Conservation (phyloP, 2,113 vertebrate genomes). For the Notarius lentiginosus region DNA sequence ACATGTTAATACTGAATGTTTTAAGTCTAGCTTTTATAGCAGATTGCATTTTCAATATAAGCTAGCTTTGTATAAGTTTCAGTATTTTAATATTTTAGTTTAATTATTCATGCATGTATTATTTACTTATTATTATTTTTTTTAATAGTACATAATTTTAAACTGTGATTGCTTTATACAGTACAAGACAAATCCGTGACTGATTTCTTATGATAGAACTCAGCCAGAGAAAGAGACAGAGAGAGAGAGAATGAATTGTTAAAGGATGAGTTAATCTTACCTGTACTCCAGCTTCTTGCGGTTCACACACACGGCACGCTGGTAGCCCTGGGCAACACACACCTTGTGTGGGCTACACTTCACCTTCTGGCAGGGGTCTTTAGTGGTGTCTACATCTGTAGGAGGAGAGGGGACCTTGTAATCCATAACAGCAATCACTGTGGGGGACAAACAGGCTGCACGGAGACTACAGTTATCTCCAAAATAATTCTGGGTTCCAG, state of each 20-base stretch:
- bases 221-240: background rate
- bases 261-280: constrained; percentile 65
- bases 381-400: constrained; percentile 91
- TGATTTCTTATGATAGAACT: background rate
- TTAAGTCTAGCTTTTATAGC: too few species aligned
- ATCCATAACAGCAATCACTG: background rate
- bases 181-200: background rate
- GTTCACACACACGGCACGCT: constrained; percentile 94
- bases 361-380: constrained; percentile 98
- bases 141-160: background rate
- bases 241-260: background rate
- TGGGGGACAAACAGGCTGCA: background rate
- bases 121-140: too few species aligned
- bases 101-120: too few species aligned
- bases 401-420: constrained; percentile 18
- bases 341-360: constrained; percentile 97
- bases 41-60: too few species aligned
- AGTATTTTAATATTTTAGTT: too few species aligned
- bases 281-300: constrained; percentile 96
- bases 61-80: too few species aligned
- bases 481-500: background rate
- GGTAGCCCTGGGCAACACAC: constrained; percentile 93
- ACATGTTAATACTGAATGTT: too few species aligned
- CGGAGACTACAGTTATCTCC: background rate
- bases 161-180: background rate